Evolutionary conservation across 2,113 vertebrate species (phyloP).

Genomic region (Catharus minimus): DNA sequence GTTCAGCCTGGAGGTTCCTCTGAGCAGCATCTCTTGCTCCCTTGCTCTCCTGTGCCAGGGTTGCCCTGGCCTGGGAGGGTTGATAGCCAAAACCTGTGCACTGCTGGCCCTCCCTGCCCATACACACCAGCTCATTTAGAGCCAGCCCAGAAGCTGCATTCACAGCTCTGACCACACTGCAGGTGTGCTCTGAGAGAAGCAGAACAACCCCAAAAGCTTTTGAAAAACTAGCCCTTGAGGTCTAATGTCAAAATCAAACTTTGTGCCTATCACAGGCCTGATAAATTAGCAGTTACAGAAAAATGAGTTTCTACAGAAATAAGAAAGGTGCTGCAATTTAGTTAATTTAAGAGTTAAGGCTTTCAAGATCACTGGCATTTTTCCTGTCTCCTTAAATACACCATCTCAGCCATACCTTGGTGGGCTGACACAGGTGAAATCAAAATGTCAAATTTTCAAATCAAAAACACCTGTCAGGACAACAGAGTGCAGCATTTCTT

Average conservation of each 20-base stretch:
- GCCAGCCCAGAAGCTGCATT: not conserved
- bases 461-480: not conserved
- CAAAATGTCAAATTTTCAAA: not conserved
- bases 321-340: not conserved
- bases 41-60: fast-evolving
- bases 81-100: fast-evolving
- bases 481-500: fast-evolving
- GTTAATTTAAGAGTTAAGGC: not conserved
- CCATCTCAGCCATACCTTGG: not conserved
- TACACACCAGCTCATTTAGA: not conserved
- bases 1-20: not conserved
- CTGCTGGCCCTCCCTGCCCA: fast-evolving
- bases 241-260: not conserved
- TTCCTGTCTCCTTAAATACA: not conserved
- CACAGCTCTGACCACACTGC: not conserved
- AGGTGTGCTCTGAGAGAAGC: not conserved
- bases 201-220: fast-evolving
- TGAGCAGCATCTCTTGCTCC: not conserved
- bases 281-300: not conserved
- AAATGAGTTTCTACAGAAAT: not conserved
- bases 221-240: not conserved
- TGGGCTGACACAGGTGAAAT: not conserved
- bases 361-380: not conserved
- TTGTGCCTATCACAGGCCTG: not conserved
- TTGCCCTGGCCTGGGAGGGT: not conserved